Conservation (phyloP, 2,113 vertebrate species). For the Scytalopus superciliaris region DNA sequence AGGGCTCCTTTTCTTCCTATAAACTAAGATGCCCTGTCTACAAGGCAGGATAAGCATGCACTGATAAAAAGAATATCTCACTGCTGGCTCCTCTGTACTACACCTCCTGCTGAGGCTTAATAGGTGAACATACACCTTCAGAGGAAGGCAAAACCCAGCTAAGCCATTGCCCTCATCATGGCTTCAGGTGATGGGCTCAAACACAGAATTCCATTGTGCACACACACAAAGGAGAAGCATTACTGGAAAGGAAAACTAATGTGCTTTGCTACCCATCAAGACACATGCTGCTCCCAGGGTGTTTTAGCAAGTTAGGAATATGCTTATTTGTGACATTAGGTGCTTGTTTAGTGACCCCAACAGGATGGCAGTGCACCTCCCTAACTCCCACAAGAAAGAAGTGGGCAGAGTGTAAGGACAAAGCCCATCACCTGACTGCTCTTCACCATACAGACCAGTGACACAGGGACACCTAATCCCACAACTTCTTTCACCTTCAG, state of each 20-base stretch:
- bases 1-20: neutral
- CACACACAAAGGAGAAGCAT: neutral
- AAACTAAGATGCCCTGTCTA: neutral
- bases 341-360: neutral
- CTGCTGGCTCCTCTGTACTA: neutral
- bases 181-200: neutral
- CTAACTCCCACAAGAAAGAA: neutral
- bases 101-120: neutral
- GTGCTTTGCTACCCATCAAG: neutral
- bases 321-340: neutral
- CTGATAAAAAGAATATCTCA: neutral
- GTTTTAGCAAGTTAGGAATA: neutral
- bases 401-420: neutral
- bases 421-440: neutral
- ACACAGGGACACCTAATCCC: neutral
- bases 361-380: neutral
- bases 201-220: neutral
- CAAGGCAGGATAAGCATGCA: neutral
- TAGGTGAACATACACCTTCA: fast-evolving
- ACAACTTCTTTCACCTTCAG: fast-evolving
- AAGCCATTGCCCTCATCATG: neutral
- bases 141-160: neutral
- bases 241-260: neutral
- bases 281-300: neutral
- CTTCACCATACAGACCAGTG: neutral